phyloP scores from a whole-genome alignment of 2,797 vertebrate species.

The Poliocrania exsul region DNA sequence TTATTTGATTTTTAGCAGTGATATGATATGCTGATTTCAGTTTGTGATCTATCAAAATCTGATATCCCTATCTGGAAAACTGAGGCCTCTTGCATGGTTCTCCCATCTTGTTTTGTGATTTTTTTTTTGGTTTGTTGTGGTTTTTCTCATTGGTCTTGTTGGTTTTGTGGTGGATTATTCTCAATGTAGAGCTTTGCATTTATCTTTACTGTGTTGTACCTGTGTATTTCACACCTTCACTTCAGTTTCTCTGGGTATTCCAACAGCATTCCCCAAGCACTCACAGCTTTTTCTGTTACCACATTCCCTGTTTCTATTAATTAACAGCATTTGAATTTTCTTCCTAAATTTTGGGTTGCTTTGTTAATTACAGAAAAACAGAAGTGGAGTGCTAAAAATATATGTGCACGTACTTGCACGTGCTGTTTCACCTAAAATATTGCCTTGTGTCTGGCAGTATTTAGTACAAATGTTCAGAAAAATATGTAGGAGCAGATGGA shows the following conservation, averaged over 20 bases:
- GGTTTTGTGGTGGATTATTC: not conserved
- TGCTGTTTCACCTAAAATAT: not conserved
- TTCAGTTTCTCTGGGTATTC: not conserved
- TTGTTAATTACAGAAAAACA: not conserved
- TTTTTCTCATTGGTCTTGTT: not conserved
- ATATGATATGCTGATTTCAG: not conserved
- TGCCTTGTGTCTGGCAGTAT: not conserved
- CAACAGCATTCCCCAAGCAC: not conserved
- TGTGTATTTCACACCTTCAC: not conserved
- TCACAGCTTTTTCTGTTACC: not conserved
- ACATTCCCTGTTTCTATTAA: not conserved
- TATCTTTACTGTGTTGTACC: not conserved
- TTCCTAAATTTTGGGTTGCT: not conserved
- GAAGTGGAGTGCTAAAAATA: not conserved
- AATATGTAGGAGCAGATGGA: not conserved
- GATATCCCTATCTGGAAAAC: not conserved
- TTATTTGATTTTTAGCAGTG: not conserved
- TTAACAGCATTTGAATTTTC: not conserved
- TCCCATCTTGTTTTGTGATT: not conserved
- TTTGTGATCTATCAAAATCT: not conserved
- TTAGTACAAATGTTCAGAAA: not conserved
- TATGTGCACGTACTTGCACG: not conserved
- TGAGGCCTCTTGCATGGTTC: not conserved
- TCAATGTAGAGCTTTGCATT: not conserved
- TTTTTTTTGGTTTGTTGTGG: not conserved